phyloP scores from a whole-genome alignment of 2,797 vertebrate genomes.

The Menidia menidia region DNA sequence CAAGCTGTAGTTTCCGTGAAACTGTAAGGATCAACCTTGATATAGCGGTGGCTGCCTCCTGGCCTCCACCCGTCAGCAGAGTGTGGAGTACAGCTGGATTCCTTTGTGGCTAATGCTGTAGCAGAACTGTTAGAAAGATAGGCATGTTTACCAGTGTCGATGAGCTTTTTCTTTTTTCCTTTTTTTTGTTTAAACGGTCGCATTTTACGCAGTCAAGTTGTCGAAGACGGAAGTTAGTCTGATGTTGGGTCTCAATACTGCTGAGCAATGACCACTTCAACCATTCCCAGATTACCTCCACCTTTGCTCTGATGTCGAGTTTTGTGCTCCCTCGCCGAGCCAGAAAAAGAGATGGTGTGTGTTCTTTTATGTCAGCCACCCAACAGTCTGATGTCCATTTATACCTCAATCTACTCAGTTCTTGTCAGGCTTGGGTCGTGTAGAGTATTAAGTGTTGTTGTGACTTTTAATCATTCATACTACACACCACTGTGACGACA shows the following conservation, averaged over 20 bases:
- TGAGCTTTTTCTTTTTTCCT: not conserved
- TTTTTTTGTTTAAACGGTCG: slow-evolving; percentile 24
- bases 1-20: slow-evolving; percentile 85
- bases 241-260: slow-evolving; percentile 22
- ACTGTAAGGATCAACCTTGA: slow-evolving; percentile 62
- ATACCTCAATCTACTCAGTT: slow-evolving; percentile 74
- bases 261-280: slow-evolving; percentile 25
- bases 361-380: slow-evolving; percentile 44
- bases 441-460: slow-evolving; percentile 61
- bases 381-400: slow-evolving; percentile 58
- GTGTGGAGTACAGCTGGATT: slow-evolving; percentile 27
- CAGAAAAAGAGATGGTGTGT: not conserved
- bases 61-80: slow-evolving; percentile 30
- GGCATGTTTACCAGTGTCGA: slow-evolving; percentile 44
- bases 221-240: not conserved
- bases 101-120: slow-evolving; percentile 49
- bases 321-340: not conserved
- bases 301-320: not conserved
- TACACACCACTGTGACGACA: slow-evolving; percentile 65
- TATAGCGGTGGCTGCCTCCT: slow-evolving; percentile 38
- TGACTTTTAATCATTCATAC: slow-evolving; percentile 45
- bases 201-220: slow-evolving; percentile 14
- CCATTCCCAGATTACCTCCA: slow-evolving; percentile 8
- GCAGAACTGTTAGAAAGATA: slow-evolving; percentile 32
- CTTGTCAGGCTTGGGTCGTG: slow-evolving; percentile 55